Conservation (phyloP, 2,888 invertebrate species). For the Phortica okadai region DNA sequence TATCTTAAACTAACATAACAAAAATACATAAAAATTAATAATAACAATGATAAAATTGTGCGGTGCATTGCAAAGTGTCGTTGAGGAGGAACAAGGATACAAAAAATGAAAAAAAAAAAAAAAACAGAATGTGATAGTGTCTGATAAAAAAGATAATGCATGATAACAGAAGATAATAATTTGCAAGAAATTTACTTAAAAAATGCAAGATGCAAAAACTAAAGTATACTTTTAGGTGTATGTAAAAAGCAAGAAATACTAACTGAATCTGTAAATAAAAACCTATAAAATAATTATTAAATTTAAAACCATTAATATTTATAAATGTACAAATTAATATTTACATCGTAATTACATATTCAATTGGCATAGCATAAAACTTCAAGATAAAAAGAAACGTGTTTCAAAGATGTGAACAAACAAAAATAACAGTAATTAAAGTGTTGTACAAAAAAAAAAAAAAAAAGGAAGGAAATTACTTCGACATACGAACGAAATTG, state of each 20-base stretch:
- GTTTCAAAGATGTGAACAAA: slow-evolving; percentile 42
- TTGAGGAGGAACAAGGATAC: slow-evolving; percentile 30
- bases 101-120: slow-evolving; percentile 40
- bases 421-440: slow-evolving; percentile 18
- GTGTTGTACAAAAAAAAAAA: not conserved
- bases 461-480: too few species aligned
- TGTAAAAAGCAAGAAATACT: slow-evolving; percentile 35
- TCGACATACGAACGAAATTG: not conserved
- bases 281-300: not conserved
- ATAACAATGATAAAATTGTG: not conserved
- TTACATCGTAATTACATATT: slow-evolving; percentile 15
- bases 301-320: not conserved
- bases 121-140: slow-evolving; percentile 74
- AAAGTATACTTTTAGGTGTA: slow-evolving; percentile 65
- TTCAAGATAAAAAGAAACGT: slow-evolving; percentile 28
- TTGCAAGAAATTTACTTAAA: slow-evolving; percentile 45
- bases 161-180: slow-evolving; percentile 71
- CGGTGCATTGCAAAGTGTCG: slow-evolving; percentile 2
- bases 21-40: not conserved
- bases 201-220: slow-evolving; percentile 46
- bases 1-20: not conserved
- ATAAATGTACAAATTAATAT: slow-evolving; percentile 16
- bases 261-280: slow-evolving; percentile 36
- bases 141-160: slow-evolving; percentile 66
- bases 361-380: not conserved